Evolutionary conservation across 53 echinoderm and acorn worm species (phyloP), one percentile per base, ranked within the genome.

Genomic region (Luidia sarsii): DNA sequence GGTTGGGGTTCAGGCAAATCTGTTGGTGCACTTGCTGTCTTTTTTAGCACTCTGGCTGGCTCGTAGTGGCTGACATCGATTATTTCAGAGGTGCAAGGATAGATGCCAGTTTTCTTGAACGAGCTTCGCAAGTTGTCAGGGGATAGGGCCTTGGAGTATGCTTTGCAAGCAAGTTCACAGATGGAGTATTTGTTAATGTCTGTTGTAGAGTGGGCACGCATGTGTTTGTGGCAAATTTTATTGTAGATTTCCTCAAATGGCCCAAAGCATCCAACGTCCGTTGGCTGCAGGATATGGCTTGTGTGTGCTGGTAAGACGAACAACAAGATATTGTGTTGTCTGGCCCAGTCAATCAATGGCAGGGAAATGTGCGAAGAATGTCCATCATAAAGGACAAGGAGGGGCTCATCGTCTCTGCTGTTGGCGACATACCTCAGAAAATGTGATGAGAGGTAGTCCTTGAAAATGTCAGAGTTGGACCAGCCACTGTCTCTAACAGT

Each of bases 241-340:
- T 82, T 68, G 35, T 82, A 82, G 16, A 68, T 32, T n/a, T 57
- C 37, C 57, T 82, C 41, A 56, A 67, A 82, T 36, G 82, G 68
- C 8, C 57, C 68, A 43, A 82, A 82, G 18, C 82, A 82, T 39
- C 36, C 68, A 15, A 82, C n/a, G 54, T 82, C 82, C n/a, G 55
- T 36, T 50, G 82, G 82, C 69, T 56, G 82, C 8, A 82, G n/a
- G 33, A 82, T 50, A n/a, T 80, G 81, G 33, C 35, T 57, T 23
- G 75, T 75, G 21, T 75, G 75, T 27, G 75, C 38, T 11, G 75
- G 57, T 41, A 75, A 64, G 13, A 80, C 68, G 38, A 82, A 82
- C 18, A 82, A 39, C 25, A 82, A 2, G 14, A 68, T 67, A 19
- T 67, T 67, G 15, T 23, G 35, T 4, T 82, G 23, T 37, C 24